These are phyloP conservation scores for Drosophila ananassae DNA, from an alignment of 1,140 invertebrate species.

Conservation along the genomic window DNA sequence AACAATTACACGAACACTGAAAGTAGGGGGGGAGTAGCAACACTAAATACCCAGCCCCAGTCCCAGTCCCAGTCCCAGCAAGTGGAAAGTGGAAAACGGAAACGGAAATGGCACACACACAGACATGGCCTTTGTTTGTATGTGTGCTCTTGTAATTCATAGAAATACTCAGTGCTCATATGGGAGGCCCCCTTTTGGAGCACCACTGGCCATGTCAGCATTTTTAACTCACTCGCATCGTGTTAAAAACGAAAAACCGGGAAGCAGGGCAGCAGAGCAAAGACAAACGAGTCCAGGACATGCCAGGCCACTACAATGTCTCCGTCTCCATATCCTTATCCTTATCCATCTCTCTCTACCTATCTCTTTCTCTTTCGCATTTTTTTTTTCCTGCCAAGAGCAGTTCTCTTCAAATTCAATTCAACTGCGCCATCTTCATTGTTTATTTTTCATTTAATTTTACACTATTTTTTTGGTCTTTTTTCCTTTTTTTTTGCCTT, in stretches of 20 bases:
- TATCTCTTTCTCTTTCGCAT: background rate
- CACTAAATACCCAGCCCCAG: constrained; percentile 62
- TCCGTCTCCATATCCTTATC: constrained; percentile 17
- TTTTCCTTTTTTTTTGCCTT: constrained; percentile 14
- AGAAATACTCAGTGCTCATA: constrained; percentile 49
- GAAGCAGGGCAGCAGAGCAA: constrained; percentile 33
- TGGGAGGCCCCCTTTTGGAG: background rate
- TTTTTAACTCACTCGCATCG: constrained; percentile 63
- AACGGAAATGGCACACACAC: constrained; percentile 76
- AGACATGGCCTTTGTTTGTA: constrained; percentile 27
- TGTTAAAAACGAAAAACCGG: constrained; percentile 70
- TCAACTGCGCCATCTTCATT: constrained; percentile 75
- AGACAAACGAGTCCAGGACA: constrained; percentile 56
- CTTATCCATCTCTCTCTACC: background rate
- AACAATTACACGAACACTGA: constrained; percentile 62
- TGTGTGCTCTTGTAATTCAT: constrained; percentile 68
- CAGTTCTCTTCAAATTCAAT: constrained; percentile 76
- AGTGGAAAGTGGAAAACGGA: constrained; percentile 78
- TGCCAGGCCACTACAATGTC: constrained; percentile 52
- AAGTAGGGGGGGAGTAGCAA: constrained; percentile 16
- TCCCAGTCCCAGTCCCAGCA: constrained; percentile 31
- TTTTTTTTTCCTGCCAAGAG: constrained; percentile 18
- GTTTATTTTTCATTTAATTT: constrained; percentile 83
- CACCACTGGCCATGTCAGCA: constrained; percentile 57
- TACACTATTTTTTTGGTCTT: constrained; percentile 61